Base-by-base conservation (phyloP, 2,888 invertebrate genomes). In the Lycaena phlaeas region DNA sequence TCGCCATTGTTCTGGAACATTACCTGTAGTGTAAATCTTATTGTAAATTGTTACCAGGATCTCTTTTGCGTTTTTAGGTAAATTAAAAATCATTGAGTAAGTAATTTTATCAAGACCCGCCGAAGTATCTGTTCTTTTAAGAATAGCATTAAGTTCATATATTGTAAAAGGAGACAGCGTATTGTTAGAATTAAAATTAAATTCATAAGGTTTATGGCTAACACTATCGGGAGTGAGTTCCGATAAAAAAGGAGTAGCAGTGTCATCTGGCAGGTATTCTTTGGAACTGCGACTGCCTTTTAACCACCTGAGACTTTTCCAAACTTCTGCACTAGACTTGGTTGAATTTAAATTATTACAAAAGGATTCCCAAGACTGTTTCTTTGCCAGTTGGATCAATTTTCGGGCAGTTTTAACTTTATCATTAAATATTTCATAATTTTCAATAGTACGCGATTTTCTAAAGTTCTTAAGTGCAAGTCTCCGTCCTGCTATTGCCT, bases 1-100 rank as follows among this genome's bases (percentile, higher is more conserved):
- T n/a, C 27, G 31, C 31, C 31, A 31, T 14, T 31, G 14, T 15
- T 31, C 15, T 14, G 31, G 31, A 15, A 31, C 15, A 7, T 14
- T 9, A 14, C 15, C 14, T 7, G 4, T 31, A 5, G 14, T 31
- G 3, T 31, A 31, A 9, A 31, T 31, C 9, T 5, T 17, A 31
- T 31, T 31, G 15, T 11, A 28, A 9, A 28, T 28, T 1, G 5
- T 5, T 4, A 28, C 2, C 1, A 28, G 28, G 4, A 10, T 2
- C 10, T 28, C 10, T 28, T 10, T 28, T 1, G 28, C n/a, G 10
- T 18, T 36, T 10, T 22, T 4, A 11, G 36, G 36, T 22, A 36
- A 22, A 22, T 36, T 9, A 22, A n/a, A n/a, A 22, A 36, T 36
- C 36, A 36, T 36, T 10, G 36, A 36, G 22, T 36, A 36, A 36